phyloP scores from a whole-genome alignment of 2,888 invertebrate genomes.

The Elysia crispata region DNA sequence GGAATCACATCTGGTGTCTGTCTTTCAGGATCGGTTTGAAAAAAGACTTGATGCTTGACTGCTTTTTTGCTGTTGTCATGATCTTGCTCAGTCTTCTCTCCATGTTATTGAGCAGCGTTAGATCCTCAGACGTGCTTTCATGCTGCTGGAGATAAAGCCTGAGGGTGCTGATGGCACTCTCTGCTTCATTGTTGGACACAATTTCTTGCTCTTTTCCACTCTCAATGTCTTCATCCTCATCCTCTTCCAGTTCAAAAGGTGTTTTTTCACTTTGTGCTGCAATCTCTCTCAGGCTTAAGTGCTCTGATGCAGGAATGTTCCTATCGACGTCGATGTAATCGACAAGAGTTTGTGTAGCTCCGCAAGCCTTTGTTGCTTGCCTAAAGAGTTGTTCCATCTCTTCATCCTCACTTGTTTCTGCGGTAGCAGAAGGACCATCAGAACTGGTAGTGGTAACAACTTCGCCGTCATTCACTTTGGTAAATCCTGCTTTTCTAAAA shows the following conservation, averaged over 20 bases:
- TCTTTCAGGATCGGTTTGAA: not conserved
- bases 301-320: slow-evolving; percentile 36
- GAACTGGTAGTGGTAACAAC: not conserved
- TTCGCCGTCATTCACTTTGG: slow-evolving; percentile 3
- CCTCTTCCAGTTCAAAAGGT: slow-evolving; percentile 3
- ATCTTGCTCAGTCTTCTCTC: slow-evolving; percentile 18
- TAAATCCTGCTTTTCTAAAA: slow-evolving; percentile 11
- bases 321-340: too few relatives aligned
- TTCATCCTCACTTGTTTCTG: slow-evolving; percentile 12
- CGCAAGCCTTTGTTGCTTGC: too few relatives aligned
- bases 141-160: slow-evolving; percentile 30
- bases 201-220: slow-evolving; percentile 22
- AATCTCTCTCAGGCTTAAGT: slow-evolving; percentile 23
- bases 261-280: slow-evolving; percentile 17
- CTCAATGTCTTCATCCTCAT: slow-evolving; percentile 23
- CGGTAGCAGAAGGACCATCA: too few relatives aligned
- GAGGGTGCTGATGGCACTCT: slow-evolving; percentile 30
- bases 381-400: slow-evolving; percentile 4
- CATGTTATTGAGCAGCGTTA: slow-evolving; percentile 14
- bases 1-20: slow-evolving; percentile 1
- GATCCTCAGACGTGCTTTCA: slow-evolving; percentile 13
- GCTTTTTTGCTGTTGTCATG: slow-evolving; percentile 52
- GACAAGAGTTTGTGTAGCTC: too few relatives aligned
- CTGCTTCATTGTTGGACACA: slow-evolving; percentile 26
- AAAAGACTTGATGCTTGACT: slow-evolving; percentile 25